Evolutionary conservation across 30 jellyfish, hydroid and myxozoan species (phyloP), one percentile per base, ranked within the genome.

Genomic region (Cassiopea andromeda): DNA sequence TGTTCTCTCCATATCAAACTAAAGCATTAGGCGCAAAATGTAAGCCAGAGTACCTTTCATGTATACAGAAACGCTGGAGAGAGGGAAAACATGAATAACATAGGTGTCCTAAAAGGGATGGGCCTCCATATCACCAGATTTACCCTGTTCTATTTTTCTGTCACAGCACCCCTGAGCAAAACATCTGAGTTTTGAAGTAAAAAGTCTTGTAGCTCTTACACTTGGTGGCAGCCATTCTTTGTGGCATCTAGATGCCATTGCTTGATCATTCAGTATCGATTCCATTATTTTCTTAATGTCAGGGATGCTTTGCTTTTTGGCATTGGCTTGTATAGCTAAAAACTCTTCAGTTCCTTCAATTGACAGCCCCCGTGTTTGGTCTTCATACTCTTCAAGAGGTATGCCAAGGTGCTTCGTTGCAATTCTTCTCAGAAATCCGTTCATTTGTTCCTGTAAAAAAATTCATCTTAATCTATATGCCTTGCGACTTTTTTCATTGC

Each of bases 161-260:
- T 27, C 38, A 27, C 38, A 27, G 38, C 38, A 27, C 38, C 38
- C 38, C 38, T 27, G 38, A 27, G 38, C 38, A 27, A 54, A 0
- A 54, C 0, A 54, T 6, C 64, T 54, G 12, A 3, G 64, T 54
- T 6, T 54, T 54, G 0, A 10, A 54, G 12, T 6, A 54, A 54
- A 0, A 10, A 3, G 0, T 54, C 64, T 54, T 3, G 38, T 27
- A 66, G 15, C 19, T 19, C 81, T 10, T 69, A 89, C 97, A 91
- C 16, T 57, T 48, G 92, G 88, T 87, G 94, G 97, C 7, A 78
- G 69, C 97, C 97, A 89, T 16, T 44, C 97, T 7, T 81, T 16
- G 60, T 89, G 97, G 54, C 97, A 89, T 46, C 89, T 89, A 45
- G 84, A 9, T 80, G 97, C 87, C 92, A 89, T 75, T 10, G 54